Evolutionary conservation across 35 echinoderm and acorn worm species (phyloP), one percentile per base, ranked within the genome.

Genomic region (Lytechinus variegatus): DNA sequence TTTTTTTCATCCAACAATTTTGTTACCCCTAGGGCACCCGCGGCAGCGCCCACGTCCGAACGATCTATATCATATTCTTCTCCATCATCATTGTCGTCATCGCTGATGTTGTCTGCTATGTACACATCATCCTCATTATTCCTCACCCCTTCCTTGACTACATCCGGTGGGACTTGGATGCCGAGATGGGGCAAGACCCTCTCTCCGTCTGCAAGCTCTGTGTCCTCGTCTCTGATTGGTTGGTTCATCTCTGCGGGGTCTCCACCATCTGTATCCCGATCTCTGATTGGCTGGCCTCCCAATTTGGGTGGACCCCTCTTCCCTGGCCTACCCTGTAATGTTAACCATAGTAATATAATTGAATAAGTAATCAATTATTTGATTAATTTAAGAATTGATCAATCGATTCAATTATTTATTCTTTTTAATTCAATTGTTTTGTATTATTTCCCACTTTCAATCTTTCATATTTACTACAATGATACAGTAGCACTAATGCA

Each of bases 21-120:
- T 94, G 53, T 96, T 89, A 96, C 97, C 97, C 96, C 97, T 10
- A 94, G 93, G 33, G 87, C 94, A 6, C 92, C 96, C 91, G 91
- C 96, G 0, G 95, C 87, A 4, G 96, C 97, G 28, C 97, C 95
- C 71, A 94, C 96, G 33, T 96, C 95, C 19, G 93, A 95, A 86
- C 95, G 94, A 21, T 93, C 54, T 14, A 53, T 28, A 54, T 93
- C 92, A 93, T 54, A 54, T 54, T 52, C 88, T 8, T 90, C 88
- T 12, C 52, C 52, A 24, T 56, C 90, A 10, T 92, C 96, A 51
- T n/a, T 27, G 10, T 96, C 92, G 44, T 96, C 95, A 52, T 96
- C 96, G 14, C 87, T 87, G 52, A 88, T 93, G 61, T 89, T 89
- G 19, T 89, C 96, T 3, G 92, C 96, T 94, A 94, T 28, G 7